Percentiles rank a stretch among this genome's conserved stretches.
These are phyloP conservation scores for Pollachius pollachius DNA, from an alignment of 2,113 vertebrate species.

Conservation along the genomic window DNA sequence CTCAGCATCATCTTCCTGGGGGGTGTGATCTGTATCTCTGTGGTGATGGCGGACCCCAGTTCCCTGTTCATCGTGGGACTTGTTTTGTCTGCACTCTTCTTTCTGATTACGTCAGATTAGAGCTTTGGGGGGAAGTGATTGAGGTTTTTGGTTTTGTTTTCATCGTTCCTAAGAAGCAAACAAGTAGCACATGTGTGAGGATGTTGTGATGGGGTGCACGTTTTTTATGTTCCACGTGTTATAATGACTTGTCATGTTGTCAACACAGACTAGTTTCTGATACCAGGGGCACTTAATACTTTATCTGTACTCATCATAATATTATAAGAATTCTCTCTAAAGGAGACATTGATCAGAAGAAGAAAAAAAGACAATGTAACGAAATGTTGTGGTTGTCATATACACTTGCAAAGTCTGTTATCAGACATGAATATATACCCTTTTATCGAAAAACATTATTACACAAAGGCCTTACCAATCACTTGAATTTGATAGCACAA, in stretches of 20 bases:
- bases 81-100: slow-evolving; percentile 43
- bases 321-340: too few relatives aligned
- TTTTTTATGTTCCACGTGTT: too few relatives aligned
- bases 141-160: slow-evolving; percentile 32
- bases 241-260: too few relatives aligned
- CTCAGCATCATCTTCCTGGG: slow-evolving; percentile 51
- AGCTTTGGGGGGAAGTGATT: neutral
- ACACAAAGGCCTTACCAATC: too few relatives aligned
- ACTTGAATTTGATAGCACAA: too few relatives aligned
- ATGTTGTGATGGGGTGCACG: neutral
- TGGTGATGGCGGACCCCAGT: slow-evolving; percentile 57
- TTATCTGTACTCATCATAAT: too few relatives aligned
- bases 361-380: too few relatives aligned
- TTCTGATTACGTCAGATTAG: slow-evolving; percentile 37
- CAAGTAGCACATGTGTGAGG: slow-evolving; percentile 6
- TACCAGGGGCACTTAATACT: too few relatives aligned
- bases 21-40: slow-evolving; percentile 51
- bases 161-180: slow-evolving; percentile 49
- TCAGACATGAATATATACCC: too few relatives aligned
- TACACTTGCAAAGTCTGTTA: neutral
- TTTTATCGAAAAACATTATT: too few relatives aligned
- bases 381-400: too few relatives aligned
- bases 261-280: too few relatives aligned
- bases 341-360: neutral
- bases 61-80: slow-evolving; percentile 60